Percentiles rank a stretch among this genome's conserved stretches.
phyloP scores from a whole-genome alignment of 2,797 vertebrate genomes.

The Pelochelys cantorii region DNA sequence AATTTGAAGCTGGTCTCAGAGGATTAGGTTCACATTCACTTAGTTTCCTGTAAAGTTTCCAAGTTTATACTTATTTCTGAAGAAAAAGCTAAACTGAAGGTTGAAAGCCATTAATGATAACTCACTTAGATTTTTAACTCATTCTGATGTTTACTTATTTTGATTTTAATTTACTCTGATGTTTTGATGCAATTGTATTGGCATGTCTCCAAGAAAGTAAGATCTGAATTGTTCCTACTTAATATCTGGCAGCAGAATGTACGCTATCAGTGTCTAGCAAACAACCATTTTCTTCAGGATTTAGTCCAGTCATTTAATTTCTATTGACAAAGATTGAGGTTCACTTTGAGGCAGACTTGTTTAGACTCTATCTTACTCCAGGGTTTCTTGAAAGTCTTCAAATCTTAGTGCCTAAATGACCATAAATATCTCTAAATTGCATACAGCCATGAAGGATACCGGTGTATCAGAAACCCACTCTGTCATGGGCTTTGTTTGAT shows the following conservation, averaged over 20 bases:
- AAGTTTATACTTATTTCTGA: constrained; percentile 69
- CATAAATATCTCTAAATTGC: not conserved
- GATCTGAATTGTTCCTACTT: constrained; percentile 41
- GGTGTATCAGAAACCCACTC: not conserved
- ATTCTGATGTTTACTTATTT: constrained; percentile 74
- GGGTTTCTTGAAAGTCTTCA: not conserved
- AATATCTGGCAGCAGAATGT: not conserved
- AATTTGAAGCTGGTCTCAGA: constrained; percentile 70
- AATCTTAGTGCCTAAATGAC: rapidly evolving
- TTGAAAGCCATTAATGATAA: constrained; percentile 63
- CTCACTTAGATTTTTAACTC: constrained; percentile 68
- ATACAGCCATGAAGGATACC: not conserved
- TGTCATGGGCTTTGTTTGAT: not conserved
- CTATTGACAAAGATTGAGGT: not conserved
- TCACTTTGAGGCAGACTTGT: not conserved
- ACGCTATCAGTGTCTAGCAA: not conserved
- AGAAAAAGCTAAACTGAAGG: constrained; percentile 59
- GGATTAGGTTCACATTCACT: constrained; percentile 74
- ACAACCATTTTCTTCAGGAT: constrained; percentile 2
- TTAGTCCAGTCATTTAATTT: not conserved
- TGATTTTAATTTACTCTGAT: constrained; percentile 79
- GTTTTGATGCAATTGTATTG: constrained; percentile 63
- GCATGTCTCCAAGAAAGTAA: constrained; percentile 47
- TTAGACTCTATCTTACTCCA: not conserved
- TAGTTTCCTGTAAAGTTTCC: constrained; percentile 68